Base-by-base conservation (phyloP, 2,797 vertebrate genomes). In the Chelidonichthys spinosus region DNA sequence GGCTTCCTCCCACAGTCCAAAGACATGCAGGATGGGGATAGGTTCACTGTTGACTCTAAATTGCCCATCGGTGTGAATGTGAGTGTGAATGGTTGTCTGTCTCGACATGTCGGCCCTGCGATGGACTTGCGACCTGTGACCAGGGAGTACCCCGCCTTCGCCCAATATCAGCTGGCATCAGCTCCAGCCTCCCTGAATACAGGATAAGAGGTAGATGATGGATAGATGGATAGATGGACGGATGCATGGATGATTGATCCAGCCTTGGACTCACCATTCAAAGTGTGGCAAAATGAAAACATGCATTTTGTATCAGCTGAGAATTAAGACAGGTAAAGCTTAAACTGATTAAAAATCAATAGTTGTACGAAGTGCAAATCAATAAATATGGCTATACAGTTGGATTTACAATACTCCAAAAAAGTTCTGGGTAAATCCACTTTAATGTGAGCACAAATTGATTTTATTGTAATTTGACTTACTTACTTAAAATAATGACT, bases 281-380 rank as follows among this genome's bases (percentile, higher is more conserved):
- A 86, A 87, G 82, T 55, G 79, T 88, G 78, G 46, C 76, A n/a
- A 70, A 60, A 74, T 65, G 18, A 78, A 68, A 69, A 71, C 50
- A 82, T 72, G 70, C 53, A 70, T 49, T 82, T 61, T 43, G 81
- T 79, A 74, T 87, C 79, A 76, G 71, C 72, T 59, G 58, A 81
- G 65, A 35, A 11, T 63, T 64, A 40, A 79, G 58, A 69, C 50
- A 63, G 62, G 67, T 72, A 65, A 84, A 67, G 83, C 68, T 74
- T 47, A 71, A 25, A 63, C 42, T 79, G 68, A 87, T 88, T 77
- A 76, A 82, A 89, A 72, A 63, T 87, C 83, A 84, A 75, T 44
- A 36, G 8, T 39, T 42, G 68, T 54, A 32, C 58, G 83, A 82
- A 66, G 74, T 80, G 63, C 64, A 73, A 79, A 88, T 85, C 76